Percentiles rank a stretch among this genome's conserved stretches.
These are phyloP conservation scores for Eleginops maclovinus DNA, from an alignment of 2,113 vertebrate species.

Conservation along the genomic window DNA sequence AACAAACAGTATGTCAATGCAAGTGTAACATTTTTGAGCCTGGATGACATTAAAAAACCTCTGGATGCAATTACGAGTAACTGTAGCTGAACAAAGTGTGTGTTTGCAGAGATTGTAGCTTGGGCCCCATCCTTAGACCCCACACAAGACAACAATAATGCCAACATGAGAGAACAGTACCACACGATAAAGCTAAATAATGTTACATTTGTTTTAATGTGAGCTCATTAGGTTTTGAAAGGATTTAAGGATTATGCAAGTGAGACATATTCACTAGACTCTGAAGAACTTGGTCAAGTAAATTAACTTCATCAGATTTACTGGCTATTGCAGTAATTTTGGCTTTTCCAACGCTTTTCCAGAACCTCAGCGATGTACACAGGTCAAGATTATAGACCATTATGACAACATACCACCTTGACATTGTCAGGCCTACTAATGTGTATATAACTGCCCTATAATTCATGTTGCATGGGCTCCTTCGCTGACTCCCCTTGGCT, in stretches of 20 bases:
- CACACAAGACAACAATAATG: slow-evolving; percentile 15
- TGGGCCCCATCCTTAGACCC: slow-evolving; percentile 28
- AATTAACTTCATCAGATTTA: not conserved
- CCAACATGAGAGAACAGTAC: slow-evolving; percentile 15
- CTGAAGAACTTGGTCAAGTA: not conserved
- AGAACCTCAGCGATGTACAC: slow-evolving; percentile 1
- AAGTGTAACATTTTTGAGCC: slow-evolving; percentile 1
- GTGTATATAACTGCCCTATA: slow-evolving; percentile 52
- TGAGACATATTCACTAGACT: not conserved
- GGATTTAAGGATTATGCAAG: not conserved
- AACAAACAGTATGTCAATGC: not conserved
- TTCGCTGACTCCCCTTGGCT: slow-evolving; percentile 64
- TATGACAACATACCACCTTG: slow-evolving; percentile 57
- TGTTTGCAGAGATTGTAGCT: slow-evolving; percentile 6
- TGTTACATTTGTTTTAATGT: not conserved
- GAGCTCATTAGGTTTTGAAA: not conserved
- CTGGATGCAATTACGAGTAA: slow-evolving; percentile 56
- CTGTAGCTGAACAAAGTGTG: slow-evolving; percentile 37
- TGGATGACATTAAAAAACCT: slow-evolving; percentile 27
- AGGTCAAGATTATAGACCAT: slow-evolving; percentile 24
- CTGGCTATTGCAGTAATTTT: not conserved
- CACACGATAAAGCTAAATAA: not conserved
- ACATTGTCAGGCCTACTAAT: slow-evolving; percentile 51
- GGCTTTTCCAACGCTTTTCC: not conserved
- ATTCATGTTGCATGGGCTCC: slow-evolving; percentile 58